Conservation (phyloP, 2,888 invertebrate species). For the Yponomeuta evonymella region DNA sequence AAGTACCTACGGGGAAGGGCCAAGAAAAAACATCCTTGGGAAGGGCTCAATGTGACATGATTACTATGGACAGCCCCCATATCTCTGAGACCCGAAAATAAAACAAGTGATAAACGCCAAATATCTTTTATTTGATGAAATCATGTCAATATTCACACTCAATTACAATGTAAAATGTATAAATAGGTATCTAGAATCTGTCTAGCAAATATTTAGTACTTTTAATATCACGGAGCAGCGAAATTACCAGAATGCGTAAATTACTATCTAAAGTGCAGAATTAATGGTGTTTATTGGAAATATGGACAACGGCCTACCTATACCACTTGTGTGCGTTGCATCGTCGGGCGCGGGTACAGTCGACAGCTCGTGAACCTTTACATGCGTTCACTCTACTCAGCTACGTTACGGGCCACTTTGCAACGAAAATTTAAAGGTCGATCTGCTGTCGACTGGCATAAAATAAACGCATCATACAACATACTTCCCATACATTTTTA, state of each 20-base stretch:
- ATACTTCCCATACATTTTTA: too few relatives aligned
- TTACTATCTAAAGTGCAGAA: slow-evolving; percentile 13
- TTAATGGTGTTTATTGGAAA: slow-evolving; percentile 17
- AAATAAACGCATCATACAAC: slow-evolving; percentile 1
- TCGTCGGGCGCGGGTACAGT: neutral
- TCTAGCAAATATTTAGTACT: slow-evolving; percentile 32
- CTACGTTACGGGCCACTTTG: too few relatives aligned
- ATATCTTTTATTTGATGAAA: slow-evolving; percentile 58
- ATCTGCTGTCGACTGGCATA: neutral
- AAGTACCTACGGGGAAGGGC: too few relatives aligned
- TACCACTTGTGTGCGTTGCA: neutral
- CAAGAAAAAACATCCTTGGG: too few relatives aligned
- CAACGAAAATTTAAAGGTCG: too few relatives aligned
- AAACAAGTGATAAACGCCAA: slow-evolving; percentile 54
- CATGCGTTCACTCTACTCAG: too few relatives aligned
- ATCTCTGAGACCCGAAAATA: too few relatives aligned
- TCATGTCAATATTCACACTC: slow-evolving; percentile 42
- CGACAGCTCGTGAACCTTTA: too few relatives aligned
- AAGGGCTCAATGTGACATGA: too few relatives aligned
- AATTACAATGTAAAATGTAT: slow-evolving; percentile 20
- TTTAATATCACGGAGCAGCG: slow-evolving; percentile 47
- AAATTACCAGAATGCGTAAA: slow-evolving; percentile 29
- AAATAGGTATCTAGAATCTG: slow-evolving; percentile 18
- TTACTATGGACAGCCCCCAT: too few relatives aligned
- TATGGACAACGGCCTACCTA: slow-evolving; percentile 14